Percentiles rank a stretch among this genome's conserved stretches.
These are phyloP conservation scores for Phainopepla nitens DNA, from an alignment of 2,113 vertebrate genomes.

Conservation along the genomic window DNA sequence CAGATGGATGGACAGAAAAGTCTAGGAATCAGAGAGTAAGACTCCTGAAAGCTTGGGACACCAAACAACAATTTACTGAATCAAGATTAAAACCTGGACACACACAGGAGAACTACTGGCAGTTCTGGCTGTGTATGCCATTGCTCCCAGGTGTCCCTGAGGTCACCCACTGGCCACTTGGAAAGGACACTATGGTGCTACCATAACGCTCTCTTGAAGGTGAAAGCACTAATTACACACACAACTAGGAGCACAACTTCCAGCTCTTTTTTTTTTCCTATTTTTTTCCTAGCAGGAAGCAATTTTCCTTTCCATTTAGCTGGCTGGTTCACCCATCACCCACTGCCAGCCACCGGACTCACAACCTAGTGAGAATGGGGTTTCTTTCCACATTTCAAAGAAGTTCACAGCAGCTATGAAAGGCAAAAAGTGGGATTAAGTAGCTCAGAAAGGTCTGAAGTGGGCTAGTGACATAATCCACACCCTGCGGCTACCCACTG, in stretches of 20 bases:
- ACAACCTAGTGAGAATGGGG: neutral
- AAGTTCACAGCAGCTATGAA: neutral
- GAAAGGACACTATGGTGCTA: neutral
- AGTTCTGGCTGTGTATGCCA: neutral
- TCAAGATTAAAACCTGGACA: neutral
- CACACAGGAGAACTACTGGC: neutral
- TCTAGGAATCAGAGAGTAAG: neutral
- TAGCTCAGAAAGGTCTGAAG: neutral
- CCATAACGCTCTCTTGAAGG: neutral
- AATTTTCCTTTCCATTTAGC: neutral
- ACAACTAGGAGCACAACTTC: neutral
- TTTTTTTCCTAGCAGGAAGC: neutral
- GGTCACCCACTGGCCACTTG: neutral
- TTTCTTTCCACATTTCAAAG: neutral
- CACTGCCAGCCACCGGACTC: neutral
- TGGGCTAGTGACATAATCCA: neutral
- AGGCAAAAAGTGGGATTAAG: neutral
- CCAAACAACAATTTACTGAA: neutral
- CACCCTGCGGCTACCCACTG: neutral
- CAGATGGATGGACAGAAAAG: rapidly evolving
- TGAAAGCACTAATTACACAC: neutral
- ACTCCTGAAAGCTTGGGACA: neutral
- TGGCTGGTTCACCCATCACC: neutral
- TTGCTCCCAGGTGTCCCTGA: neutral
- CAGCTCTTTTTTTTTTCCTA: neutral